These are phyloP conservation scores for Nomada fabriciana DNA, from an alignment of 2,888 invertebrate species.

Conservation along the genomic window DNA sequence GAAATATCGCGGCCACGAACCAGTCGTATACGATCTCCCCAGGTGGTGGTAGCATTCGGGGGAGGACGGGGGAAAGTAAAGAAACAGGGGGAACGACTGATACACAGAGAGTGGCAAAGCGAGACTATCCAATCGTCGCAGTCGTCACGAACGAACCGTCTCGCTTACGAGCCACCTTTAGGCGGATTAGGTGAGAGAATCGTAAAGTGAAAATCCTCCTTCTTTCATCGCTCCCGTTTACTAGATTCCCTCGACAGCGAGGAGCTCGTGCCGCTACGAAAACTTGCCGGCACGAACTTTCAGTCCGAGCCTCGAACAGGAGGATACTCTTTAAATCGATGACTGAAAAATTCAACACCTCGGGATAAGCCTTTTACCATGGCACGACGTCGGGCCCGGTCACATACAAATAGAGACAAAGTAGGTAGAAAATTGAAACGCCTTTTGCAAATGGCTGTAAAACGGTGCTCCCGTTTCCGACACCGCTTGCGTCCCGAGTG, in stretches of 20 bases:
- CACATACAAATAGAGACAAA: neutral
- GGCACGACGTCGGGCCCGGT: neutral
- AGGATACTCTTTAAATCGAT: constrained; percentile 54
- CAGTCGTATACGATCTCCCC: neutral
- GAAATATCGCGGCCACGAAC: constrained; percentile 33
- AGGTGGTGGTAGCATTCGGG: neutral
- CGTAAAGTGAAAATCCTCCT: constrained; percentile 70
- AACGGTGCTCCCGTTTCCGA: constrained; percentile 40
- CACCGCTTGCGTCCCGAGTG: neutral
- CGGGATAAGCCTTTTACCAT: constrained; percentile 39
- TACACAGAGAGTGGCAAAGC: constrained; percentile 25
- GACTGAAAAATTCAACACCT: constrained; percentile 63
- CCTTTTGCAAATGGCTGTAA: constrained; percentile 46
- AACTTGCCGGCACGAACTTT: constrained; percentile 28
- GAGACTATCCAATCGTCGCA: constrained; percentile 59
- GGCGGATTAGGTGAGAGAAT: constrained; percentile 73
- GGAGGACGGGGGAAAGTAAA: neutral
- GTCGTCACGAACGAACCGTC: constrained; percentile 64
- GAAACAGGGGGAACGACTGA: neutral
- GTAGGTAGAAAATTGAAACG: constrained; percentile 37
- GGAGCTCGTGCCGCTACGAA: neutral
- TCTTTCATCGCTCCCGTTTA: constrained; percentile 1
- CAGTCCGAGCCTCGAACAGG: constrained; percentile 16
- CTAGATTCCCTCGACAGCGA: constrained; percentile 12
- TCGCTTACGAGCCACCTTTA: constrained; percentile 71